Conservation (phyloP, 2,797 vertebrate genomes). For the Natrix natrix region DNA sequence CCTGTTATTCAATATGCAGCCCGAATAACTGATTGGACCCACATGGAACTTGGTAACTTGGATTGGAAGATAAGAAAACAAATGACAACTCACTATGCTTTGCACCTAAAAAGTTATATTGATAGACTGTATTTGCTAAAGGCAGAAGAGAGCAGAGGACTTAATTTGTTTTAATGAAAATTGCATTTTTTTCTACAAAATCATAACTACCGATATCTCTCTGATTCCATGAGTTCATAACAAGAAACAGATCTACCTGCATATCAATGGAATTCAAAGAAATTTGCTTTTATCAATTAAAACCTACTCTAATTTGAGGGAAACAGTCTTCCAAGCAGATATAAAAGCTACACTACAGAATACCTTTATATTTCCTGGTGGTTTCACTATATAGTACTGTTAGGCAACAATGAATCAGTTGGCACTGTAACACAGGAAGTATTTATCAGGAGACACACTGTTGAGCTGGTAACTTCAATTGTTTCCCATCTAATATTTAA, state of each 20-base stretch:
- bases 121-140: background rate
- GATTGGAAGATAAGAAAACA: background rate
- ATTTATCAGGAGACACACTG: background rate
- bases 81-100: background rate
- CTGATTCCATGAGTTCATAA: background rate
- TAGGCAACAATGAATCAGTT: slow-evolving; percentile 5
- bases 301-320: background rate
- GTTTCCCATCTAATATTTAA: slow-evolving; percentile 6
- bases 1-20: background rate
- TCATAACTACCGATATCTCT: background rate
- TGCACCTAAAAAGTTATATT: background rate
- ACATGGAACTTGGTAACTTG: background rate
- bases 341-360: background rate
- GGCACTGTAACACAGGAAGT: background rate
- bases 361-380: background rate
- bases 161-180: slow-evolving; percentile 30
- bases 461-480: background rate
- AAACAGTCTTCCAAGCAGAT: background rate
- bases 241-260: background rate
- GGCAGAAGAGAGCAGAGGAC: background rate
- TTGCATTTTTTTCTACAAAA: background rate
- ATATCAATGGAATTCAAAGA: background rate
- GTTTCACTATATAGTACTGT: slow-evolving; percentile 1
- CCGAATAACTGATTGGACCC: background rate
- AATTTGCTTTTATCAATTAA: background rate